Conservation (phyloP, 2,113 vertebrate genomes). For the Grammomys surdaster region DNA sequence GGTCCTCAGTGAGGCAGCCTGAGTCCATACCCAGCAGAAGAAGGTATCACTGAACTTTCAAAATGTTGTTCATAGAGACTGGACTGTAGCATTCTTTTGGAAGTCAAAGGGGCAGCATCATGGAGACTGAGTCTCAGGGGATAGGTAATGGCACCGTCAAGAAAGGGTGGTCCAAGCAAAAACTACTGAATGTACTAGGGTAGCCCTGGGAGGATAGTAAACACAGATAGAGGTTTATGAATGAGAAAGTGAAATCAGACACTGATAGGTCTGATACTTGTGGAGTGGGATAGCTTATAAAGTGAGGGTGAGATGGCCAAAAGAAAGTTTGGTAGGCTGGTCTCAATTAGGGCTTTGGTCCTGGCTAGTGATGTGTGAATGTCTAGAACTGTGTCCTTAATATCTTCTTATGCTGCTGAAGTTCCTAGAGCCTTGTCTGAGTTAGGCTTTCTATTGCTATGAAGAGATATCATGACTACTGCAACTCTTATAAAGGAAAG, state of each 20-base stretch:
- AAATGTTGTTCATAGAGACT: not conserved
- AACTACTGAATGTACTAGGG: not conserved
- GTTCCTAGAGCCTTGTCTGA: not conserved
- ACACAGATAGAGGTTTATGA: not conserved
- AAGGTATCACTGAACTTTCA: not conserved
- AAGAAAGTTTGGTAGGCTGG: not conserved
- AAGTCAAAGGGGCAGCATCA: not conserved
- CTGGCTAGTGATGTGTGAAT: not conserved
- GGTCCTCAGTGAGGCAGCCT: not conserved
- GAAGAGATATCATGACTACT: not conserved
- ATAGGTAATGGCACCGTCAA: not conserved
- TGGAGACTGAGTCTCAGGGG: not conserved
- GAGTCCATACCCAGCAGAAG: not conserved
- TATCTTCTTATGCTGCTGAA: not conserved
- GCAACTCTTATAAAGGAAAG: not conserved
- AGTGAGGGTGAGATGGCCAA: not conserved
- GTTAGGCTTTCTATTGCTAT: not conserved
- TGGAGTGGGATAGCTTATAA: not conserved
- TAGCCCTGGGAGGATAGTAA: not conserved
- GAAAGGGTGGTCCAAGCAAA: not conserved
- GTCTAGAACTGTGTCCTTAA: not conserved
- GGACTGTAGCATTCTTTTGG: not conserved
- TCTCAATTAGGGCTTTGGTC: not conserved
- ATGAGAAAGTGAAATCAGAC: not conserved
- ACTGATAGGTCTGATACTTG: not conserved